Base-by-base conservation (phyloP, 2,797 vertebrate species). In the Hipposideros larvatus region DNA sequence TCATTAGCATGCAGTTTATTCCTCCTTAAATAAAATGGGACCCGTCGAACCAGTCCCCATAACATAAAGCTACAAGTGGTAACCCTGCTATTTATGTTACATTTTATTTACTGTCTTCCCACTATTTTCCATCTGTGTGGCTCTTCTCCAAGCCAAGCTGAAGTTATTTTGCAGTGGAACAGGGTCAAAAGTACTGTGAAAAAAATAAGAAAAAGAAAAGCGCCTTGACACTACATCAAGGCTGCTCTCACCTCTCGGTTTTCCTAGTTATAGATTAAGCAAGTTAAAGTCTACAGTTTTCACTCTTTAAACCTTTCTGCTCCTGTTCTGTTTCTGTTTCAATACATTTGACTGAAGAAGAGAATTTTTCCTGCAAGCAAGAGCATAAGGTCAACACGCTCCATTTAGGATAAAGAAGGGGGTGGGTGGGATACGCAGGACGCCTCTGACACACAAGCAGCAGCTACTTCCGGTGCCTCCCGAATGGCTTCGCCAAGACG, bases 1-100 rank as follows among this genome's bases (percentile, higher is more conserved):
- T 91, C 96, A 97, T 96, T 93, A 96, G 87, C 10, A 37, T 68
- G 66, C 91, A 92, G 26, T 85, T 95, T 75, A 93, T 34, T 95
- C 78, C 78, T 90, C 88, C 87, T 92, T 73, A 70, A 87, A 89
- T 84, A 91, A 95, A 96, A 90, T 21, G 16, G 21, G 74, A 92
- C 63, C 19, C 46, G 87, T 77, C 10, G 19, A 2, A 79, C 51
- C 79, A 93, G 92, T 18, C 71, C 85, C 82, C 5, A 24, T 48
- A 79, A 79, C 13, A 37, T 77, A 28, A 66, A 89, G 92, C 85
- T 88, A 34, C n/a, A 95, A 78, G 53, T 51, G 53, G 53, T 87
- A 74, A 90, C 31, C 34, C 65, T 89, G 71, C 34, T 90, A 87
- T 95, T 96, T 71, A 75, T 21, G 59, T 80, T 75, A 75, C 14